Evolutionary conservation across 2,888 invertebrate genomes (phyloP).

Genomic region (Bugula neritina): DNA sequence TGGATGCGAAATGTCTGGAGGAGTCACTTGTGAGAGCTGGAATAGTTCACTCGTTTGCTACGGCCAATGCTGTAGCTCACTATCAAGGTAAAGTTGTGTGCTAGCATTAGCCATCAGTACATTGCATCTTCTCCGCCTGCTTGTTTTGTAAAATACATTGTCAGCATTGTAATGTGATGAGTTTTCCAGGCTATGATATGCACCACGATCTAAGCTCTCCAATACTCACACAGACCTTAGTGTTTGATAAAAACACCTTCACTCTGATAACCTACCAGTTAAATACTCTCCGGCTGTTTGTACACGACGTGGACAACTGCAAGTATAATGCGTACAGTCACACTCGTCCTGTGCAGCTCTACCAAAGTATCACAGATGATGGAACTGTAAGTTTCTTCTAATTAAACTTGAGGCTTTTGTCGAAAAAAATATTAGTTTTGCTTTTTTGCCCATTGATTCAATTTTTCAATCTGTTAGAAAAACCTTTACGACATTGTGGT

Average conservation of each 20-base stretch:
- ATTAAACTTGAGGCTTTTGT: no score
- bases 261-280: conserved; percentile 85
- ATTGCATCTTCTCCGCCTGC: background rate
- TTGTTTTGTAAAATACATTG: no score
- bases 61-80: conserved; percentile 63
- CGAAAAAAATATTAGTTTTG: no score
- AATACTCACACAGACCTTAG: conserved; percentile 75
- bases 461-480: no score
- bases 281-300: conserved; percentile 67
- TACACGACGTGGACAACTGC: conserved; percentile 14
- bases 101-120: no score
- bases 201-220: conserved; percentile 87
- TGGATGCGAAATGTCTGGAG: background rate
- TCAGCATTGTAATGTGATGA: no score
- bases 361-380: background rate
- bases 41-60: conserved; percentile 5
- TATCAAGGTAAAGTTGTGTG: conserved; percentile 67
- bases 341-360: background rate
- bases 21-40: background rate
- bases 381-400: background rate
- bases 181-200: conserved; percentile 70
- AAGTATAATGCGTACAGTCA: conserved; percentile 12
- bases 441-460: no score
- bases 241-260: conserved; percentile 82
- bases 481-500: no score